Base-by-base conservation (phyloP, 2,797 vertebrate species). In the Octomys mimax region DNA sequence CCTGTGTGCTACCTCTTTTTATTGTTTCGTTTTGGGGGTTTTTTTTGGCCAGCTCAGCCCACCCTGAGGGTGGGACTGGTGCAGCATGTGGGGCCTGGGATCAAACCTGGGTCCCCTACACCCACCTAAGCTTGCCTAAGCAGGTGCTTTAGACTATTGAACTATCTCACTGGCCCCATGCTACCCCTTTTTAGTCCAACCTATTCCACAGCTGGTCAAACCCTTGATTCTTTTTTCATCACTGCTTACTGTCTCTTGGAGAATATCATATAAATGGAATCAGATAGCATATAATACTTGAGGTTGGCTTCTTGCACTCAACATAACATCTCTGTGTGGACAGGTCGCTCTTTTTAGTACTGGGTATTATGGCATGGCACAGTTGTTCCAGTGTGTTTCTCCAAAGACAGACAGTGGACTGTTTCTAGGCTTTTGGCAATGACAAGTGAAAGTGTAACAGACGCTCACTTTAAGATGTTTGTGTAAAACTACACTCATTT, bases 401-500 rank as follows among this genome's bases (percentile, higher is more conserved):
- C 85, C 77, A 68, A n/a, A 78, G 78, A 49, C 31, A 87, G 81
- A 89, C 22, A 80, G 6, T 75, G 62, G 57, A 57, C 42, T 95
- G 10, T 84, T 93, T 83, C 64, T 31, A 95, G 52, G 57, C 49
- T 96, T 89, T 83, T 31, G 36, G 75, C 26, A 80, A 77, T 86
- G 83, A 85, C 62, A n/a, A 84, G 61, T 1, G 73, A 39, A 54
- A 92, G 6, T 92, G 28, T 42, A 66, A 89, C 28, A 77, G 70
- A 94, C 22, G 84, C 80, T 62, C 5, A 89, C 73, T 64, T 75
- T 75, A 0, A 89, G 28, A 28, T 28, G 82, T 88, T 52, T 88
- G 36, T 84, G 22, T 87, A 57, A 96, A 96, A 87, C 70, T 22
- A 18, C 4, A 90, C 54, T 70, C 28, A 90, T 96, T 62, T 89